Base-by-base conservation (phyloP, 2,797 vertebrate species). In the Orientallactaga sibirica region DNA sequence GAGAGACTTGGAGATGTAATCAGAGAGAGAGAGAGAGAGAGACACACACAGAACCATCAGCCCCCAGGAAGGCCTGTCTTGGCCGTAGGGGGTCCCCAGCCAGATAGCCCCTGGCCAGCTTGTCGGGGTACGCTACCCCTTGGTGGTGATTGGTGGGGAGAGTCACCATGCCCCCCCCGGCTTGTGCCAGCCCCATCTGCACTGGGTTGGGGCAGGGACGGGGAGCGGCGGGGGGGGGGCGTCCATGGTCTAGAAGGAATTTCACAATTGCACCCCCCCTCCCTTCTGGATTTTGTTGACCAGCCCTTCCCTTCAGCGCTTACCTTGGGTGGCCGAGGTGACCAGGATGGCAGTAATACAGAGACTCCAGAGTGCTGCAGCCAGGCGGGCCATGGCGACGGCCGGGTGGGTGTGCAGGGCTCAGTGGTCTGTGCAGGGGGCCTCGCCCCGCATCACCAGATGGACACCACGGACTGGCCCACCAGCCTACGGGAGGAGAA, bases 321-420 rank as follows among this genome's bases (percentile, higher is more conserved):
- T 98, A 98, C 98, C 98, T 97, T 98, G 98, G n/a, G 98, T 98
- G 94, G 98, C 98, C 0, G 98, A 98, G 64, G 98, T 97, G 94
- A 98, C 97, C 55, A 98, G 97, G 81, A 98, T 41, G 0, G 97
- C 94, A 0, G 98, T 98, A 95, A 98, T 18, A 8, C 97, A 97
- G 58, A 98, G 96, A 37, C 97, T 98, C 97, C 98, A 98, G 67
- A 97, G 97, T 66, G 88, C 97, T 0, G 97, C 97, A 18, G 97
- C 96, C 83, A 97, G 96, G 85, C 96, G 97, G 96, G 98, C 97
- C 98, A 98, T 98, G 93, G 94, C 6, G 92, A 86, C 4, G 2
- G 75, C 68, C 14, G 0, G 85, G 66, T 58, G 16, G 0, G 68
- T 5, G 80, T 18, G 2, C 20, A 3, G 48, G 25, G 62, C 86